Evolutionary conservation across 2,888 invertebrate species (phyloP), one percentile per base, ranked within the genome.

Genomic region (Ypsolopha sequella): DNA sequence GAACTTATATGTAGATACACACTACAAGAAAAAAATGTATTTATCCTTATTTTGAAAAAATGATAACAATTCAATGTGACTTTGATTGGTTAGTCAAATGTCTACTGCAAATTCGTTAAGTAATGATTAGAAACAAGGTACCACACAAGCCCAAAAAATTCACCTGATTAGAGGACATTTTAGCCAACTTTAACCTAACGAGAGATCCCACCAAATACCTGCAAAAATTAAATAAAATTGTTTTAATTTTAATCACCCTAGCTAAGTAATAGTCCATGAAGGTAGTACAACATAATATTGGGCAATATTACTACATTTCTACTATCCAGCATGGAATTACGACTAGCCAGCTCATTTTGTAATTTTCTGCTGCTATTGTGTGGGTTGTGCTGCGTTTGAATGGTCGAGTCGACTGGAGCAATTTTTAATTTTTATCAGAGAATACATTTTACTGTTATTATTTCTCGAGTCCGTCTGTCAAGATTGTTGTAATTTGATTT

Each of bases 221-320:
- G 10, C 35, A 24, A 35, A 39, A 24, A n/a, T 11, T 46, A n/a
- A 35, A 73, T 79, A 77, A 78, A 79, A 76, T 76, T 63, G 60
- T 64, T 60, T 62, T 73, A 70, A 70, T 80, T 78, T 80, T 80
- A 80, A 80, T 76, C 74, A 75, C 73, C 70, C 66, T 69, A 72
- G 73, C 76, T 76, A 74, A 67, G 68, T 68, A 24, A 24, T 24
- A 69, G 68, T 73, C 73, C 72, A 76, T 69, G 64, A 63, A 65
- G 70, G 68, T 69, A 70, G 66, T n/a, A n/a, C 69, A 66, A 68
- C 68, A 66, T 71, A 74, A 77, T 77, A 76, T 75, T 63, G 68
- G 68, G 64, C 68, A 68, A 76, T 73, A 76, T 72, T 73, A 66
- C 72, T 73, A 70, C 72, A 62, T 64, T 70, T 75, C 75, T 47